Evolutionary conservation across 2,888 invertebrate genomes (phyloP), one percentile per base, ranked within the genome.

Genomic region (Phania funesta): DNA sequence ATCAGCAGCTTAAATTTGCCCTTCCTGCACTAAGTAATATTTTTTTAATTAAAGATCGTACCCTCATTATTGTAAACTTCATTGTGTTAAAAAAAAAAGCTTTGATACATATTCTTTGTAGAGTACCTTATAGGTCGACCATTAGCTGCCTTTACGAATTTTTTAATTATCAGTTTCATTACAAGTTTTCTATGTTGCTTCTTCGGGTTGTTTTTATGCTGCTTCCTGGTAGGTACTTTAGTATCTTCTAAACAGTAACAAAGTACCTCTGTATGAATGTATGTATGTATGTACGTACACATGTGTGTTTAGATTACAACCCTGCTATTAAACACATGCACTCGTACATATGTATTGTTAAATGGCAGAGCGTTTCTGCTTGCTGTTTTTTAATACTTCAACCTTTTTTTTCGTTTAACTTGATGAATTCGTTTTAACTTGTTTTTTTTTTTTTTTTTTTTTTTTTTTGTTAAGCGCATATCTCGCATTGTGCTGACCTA

Each of bases 141-240:
- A 56, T n/a, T n/a, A n/a, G n/a, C 38, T 38, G n/a, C 8, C 41
- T 24, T 11, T 18, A 16, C 9, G 16, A 20, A 26, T 64, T 77
- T 11, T 70, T 62, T 70, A 56, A 24, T 54, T 73, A 29, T 65
- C n/a, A n/a, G n/a, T 38, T 65, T 75, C 29, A 35, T 68, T 68
- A 32, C 29, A 38, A 44, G 41, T 44, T 44, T 44, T 44, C 7
- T 29, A 20, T 50, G 20, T 18, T 35, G 60, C 6, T 26, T 71
- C 20, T 52, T 60, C 18, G 20, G 48, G 29, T 32, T 65, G 29
- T 41, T 60, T 58, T 44, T 46, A 6, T 48, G 38, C 77, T 78
- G 74, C 68, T 82, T 82, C 81, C 81, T 82, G 81, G 81, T 82
- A 78, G 77, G 73, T 78, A 71, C 75, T 71, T 68, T 20, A 41